Evolutionary conservation across 1,140 invertebrate genomes (phyloP), one percentile per base, ranked within the genome.

Genomic region (Drosophila bocqueti): DNA sequence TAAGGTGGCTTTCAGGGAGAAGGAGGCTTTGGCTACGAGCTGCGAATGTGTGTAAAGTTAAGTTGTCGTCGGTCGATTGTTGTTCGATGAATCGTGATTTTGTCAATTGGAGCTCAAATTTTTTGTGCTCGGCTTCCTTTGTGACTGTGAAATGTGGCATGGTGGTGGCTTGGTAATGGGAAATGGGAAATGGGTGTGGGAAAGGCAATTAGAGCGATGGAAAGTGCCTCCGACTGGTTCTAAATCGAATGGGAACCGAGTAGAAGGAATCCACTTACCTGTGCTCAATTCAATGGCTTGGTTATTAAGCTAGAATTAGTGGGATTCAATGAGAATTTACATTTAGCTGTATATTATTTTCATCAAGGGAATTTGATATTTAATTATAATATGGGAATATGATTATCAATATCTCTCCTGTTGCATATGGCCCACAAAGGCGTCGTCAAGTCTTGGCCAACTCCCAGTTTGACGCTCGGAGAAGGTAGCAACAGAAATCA

Each of bases 11-110:
- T 49, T 21, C 31, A 71, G 67, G 64, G 47, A 73, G 58, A 64
- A 77, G 59, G n/a, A 52, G 50, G 54, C 38, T 65, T 49, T 40
- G 34, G 40, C 45, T 68, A 15, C 43, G 50, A 59, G 29, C 42
- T 42, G 45, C 66, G 59, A 74, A 78, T 89, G 84, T 87, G 80
- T 84, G 68, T 68, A 72, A 81, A 89, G 81, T 89, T 84, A 84
- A 90, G 85, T 81, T 90, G 83, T 82, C 64, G 78, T 78, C 77
- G 71, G 54, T 69, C 61, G 66, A 58, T 59, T 58, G 83, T 79
- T 72, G 71, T 76, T 77, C 64, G 61, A 52, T 76, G 57, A 78
- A 77, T 89, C 84, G 84, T 89, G 84, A 90, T 90, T 75, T 80
- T 79, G 76, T 79, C 84, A 80, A 83, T 76, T 80, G 66, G 16